Evolutionary conservation across 2,888 invertebrate genomes (phyloP), one percentile per base, ranked within the genome.

Genomic region (Siphonodentalium dalli): DNA sequence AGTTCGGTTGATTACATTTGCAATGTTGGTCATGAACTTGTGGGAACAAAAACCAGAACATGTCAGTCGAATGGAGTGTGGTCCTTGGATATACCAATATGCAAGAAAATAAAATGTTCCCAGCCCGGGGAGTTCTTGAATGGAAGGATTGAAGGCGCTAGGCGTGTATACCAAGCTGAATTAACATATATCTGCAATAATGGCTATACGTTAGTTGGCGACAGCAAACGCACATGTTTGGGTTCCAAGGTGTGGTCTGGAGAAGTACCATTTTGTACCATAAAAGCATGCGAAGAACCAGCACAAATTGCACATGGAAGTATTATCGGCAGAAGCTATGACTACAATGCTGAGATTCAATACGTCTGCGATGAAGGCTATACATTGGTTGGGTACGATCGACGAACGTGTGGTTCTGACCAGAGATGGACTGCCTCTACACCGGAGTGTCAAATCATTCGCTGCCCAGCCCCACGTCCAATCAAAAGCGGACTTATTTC

Each of bases 181-280:
- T 61, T 72, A 15, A 48, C 13, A 2, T 74, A 71, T 51, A 50
- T 34, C 37, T 78, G 69, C 54, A 54, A 65, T 7, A 57, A 66
- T 8, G 78, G 76, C 3, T 77, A 68, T 52, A 48, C 59, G 20
- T 51, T 75, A n/a, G 47, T 51, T 21, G 79, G 79, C 18, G 53
- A 62, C 9, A 20, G 52, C 6, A 49, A 48, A 42, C 52, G 74
- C 23, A 69, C 49, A 11, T 82, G 82, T 61, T 59, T 65, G 8
- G 65, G 54, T 2, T 61, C 66, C 50, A 73, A 75, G 1, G 40
- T 53, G 15, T 81, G 81, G 81, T 72, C 68, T 33, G 69, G 69
- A 9, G 54, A 59, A 4, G 57, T 67, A 23, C 75, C 80, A 6
- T 51, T 46, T 9, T 80, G 81, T 63, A 58, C 57, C n/a, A 61